Evolutionary conservation across 2,797 vertebrate genomes (phyloP).

Genomic region (Scyliorhinus canicula): DNA sequence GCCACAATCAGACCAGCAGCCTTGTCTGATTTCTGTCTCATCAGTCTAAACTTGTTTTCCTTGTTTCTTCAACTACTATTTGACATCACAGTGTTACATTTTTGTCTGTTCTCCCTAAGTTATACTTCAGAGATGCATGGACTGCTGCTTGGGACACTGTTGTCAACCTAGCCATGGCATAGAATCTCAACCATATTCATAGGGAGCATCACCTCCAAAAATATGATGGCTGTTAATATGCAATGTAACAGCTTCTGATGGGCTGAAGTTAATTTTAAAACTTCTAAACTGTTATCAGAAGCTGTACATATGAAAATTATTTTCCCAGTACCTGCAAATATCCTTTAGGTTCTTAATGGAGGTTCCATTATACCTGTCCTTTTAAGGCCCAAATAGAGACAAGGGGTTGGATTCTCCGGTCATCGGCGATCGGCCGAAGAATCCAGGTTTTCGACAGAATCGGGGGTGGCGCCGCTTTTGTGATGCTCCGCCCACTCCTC

Average conservation of each 20-base stretch:
- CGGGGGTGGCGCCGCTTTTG: no score
- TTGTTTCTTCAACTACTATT: not conserved
- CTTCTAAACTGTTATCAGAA: not conserved
- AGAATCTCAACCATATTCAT: not conserved
- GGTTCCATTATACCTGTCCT: not conserved
- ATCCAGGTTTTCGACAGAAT: no score
- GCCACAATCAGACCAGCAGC: not conserved
- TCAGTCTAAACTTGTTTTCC: not conserved
- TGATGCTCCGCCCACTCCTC: no score
- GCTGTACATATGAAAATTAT: not conserved
- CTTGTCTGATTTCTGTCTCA: not conserved
- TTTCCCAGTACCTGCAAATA: not conserved
- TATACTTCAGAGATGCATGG: not conserved
- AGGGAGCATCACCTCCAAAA: not conserved
- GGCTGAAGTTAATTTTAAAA: not conserved
- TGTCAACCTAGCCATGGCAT: not conserved
- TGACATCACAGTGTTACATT: not conserved
- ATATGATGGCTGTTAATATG: not conserved
- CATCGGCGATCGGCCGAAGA: no score
- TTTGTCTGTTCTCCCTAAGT: not conserved
- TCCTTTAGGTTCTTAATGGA: not conserved
- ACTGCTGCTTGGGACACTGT: not conserved
- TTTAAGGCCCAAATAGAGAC: not conserved
- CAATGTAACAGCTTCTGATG: not conserved
- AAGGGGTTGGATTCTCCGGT: no score